Evolutionary conservation across 2,888 invertebrate genomes (phyloP).

Genomic region (Leptothorax acervorum): DNA sequence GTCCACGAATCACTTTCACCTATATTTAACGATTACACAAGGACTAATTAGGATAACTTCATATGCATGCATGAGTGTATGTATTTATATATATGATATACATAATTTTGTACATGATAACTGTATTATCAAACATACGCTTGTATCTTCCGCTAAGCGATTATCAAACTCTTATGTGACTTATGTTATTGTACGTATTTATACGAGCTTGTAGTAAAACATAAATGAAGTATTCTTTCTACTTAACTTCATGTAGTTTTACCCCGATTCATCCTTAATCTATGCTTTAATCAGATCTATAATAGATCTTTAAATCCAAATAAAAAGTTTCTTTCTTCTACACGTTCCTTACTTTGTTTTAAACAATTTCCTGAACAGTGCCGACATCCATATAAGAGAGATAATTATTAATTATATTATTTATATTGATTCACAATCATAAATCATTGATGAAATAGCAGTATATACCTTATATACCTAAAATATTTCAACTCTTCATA

Average conservation of each 20-base stretch:
- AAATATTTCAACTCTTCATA: neutral
- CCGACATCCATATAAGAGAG: neutral
- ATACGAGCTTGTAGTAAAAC: slow-evolving; percentile 69
- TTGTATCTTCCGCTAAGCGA: slow-evolving; percentile 67
- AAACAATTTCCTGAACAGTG: neutral
- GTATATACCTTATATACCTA: neutral
- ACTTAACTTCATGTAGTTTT: slow-evolving; percentile 35
- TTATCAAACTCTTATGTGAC: slow-evolving; percentile 60
- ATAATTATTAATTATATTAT: neutral
- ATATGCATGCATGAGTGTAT: slow-evolving; percentile 52
- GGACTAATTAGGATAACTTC: slow-evolving; percentile 64
- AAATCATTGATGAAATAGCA: neutral
- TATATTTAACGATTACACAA: slow-evolving; percentile 64
- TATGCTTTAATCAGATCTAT: neutral
- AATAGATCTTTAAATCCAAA: neutral
- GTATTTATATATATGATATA: slow-evolving; percentile 53
- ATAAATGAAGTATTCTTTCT: slow-evolving; percentile 64
- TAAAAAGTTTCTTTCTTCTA: neutral
- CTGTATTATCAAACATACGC: slow-evolving; percentile 65
- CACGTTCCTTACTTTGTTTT: neutral
- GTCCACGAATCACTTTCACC: slow-evolving; percentile 62
- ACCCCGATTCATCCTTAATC: neutral
- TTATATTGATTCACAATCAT: neutral
- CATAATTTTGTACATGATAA: slow-evolving; percentile 67
- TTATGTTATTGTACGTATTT: slow-evolving; percentile 61